Percentiles rank a stretch among this genome's conserved stretches.
These are phyloP conservation scores for Pemphredon lugubris DNA, from an alignment of 2,888 invertebrate species.

Conservation along the genomic window DNA sequence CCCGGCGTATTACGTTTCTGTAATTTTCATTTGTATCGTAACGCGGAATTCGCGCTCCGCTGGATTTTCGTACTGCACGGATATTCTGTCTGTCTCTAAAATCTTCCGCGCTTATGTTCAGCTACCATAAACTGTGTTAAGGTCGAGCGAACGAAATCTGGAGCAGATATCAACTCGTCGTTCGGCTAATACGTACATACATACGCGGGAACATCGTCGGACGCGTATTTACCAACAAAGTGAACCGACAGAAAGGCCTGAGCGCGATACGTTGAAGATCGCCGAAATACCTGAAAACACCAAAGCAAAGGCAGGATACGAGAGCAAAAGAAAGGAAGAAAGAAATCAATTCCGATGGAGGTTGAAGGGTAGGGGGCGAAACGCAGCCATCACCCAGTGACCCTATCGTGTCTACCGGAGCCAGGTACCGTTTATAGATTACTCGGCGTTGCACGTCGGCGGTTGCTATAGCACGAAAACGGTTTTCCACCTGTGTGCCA, in stretches of 20 bases:
- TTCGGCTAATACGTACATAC: neutral
- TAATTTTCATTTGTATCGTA: too few relatives aligned
- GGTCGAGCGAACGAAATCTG: conserved; percentile 45
- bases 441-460: conserved; percentile 42
- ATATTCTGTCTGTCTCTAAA: conserved; percentile 26
- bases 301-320: too few relatives aligned
- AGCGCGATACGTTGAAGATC: neutral
- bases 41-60: too few relatives aligned
- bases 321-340: neutral
- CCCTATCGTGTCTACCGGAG: conserved; percentile 73
- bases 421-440: conserved; percentile 79
- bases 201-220: neutral
- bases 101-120: conserved; percentile 10
- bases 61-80: too few relatives aligned
- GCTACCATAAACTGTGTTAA: conserved; percentile 46
- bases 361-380: too few relatives aligned
- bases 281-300: neutral
- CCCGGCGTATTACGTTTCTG: too few relatives aligned
- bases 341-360: conserved; percentile 3
- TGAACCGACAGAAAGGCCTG: neutral
- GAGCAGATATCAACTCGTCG: conserved; percentile 12
- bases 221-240: neutral
- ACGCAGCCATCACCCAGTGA: conserved; percentile 72
- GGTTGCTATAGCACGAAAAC: conserved; percentile 69
- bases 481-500: conserved; percentile 48